Base-by-base conservation (phyloP, 2,888 invertebrate genomes). In the Candidula unifasciata region DNA sequence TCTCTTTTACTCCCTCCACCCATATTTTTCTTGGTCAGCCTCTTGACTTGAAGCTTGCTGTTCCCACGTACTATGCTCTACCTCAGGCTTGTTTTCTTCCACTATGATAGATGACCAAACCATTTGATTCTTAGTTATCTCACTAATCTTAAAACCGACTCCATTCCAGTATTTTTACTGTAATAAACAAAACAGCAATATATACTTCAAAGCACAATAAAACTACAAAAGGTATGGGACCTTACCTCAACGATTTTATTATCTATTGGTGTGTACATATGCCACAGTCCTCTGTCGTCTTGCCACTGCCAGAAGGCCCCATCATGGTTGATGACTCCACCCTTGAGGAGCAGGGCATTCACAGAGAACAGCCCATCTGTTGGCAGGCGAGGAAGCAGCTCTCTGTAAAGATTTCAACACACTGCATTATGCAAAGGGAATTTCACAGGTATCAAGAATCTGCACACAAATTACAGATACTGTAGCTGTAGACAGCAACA, bases 291-390 rank as follows among this genome's bases (percentile, higher is more conserved):
- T 92, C 97, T 95, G 94, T 99, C 98, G 93, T 99, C 99, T 82
- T 97, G 95, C 99, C 99, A 99, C 94, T 98, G 98, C 99, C 99
- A 99, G 89, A 96, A 96, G 3, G 98, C 97, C 85, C 96, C 96
- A 93, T 97, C 96, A 10, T 89, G 89, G 91, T 96, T 95, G 13
- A 96, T 95, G 44, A 95, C 95, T 16, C 90, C 89, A 16, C 91
- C 91, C 83, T 92, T 92, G 69, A 90, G 87, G 86, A 98, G 95
- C 90, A 98, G 95, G 76, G 96, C 95, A 94, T 99, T 99, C 85
- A 99, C 98, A 78, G 97, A 95, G 95, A 99, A 99, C 90, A 99
- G 97, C 18, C 99, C 99, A 94, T 98, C 98, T 0, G 96, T 96
- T 0, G 99, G 99, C 90, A 99, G 95, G 71, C 97, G 96, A 68